Conservation (phyloP, 2,797 vertebrate species). For the Thunnus albacares region DNA sequence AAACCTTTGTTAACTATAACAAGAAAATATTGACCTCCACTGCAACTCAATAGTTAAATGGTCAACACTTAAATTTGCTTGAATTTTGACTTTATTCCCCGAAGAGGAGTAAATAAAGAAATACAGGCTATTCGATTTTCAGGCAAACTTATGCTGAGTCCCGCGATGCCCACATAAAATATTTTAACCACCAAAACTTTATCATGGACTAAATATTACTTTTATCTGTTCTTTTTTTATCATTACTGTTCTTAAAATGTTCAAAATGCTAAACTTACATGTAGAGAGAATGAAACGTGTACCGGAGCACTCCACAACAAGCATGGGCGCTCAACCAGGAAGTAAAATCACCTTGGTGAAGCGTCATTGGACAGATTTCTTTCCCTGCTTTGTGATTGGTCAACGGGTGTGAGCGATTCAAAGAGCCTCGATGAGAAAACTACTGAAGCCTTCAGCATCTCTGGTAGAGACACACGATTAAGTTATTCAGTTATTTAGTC, state of each 20-base stretch:
- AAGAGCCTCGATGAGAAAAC: not conserved
- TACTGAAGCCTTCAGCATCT: not conserved
- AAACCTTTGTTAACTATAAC: too few species aligned
- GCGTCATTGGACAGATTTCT: constrained; percentile 61
- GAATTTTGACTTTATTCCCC: too few species aligned
- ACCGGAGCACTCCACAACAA: not conserved
- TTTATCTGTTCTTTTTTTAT: not conserved
- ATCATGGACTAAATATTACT: rapidly evolving
- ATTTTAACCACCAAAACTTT: rapidly evolving
- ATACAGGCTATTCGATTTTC: too few species aligned
- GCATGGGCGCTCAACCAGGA: constrained; percentile 72
- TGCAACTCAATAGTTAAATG: not conserved
- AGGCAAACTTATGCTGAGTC: too few species aligned
- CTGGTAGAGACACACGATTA: too few species aligned
- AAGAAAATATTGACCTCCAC: not conserved
- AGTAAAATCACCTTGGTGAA: not conserved
- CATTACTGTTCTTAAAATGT: not conserved
- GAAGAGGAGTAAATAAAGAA: too few species aligned
- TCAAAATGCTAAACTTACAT: constrained; percentile 39
- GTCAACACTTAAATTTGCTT: not conserved
- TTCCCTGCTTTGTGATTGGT: constrained; percentile 61
- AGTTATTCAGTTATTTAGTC: too few species aligned
- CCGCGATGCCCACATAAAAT: not conserved
- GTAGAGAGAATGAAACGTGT: constrained; percentile 5
- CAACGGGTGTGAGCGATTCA: not conserved